These are phyloP conservation scores for Parapsyche elsis DNA, from an alignment of 1,140 invertebrate genomes.

Conservation along the genomic window DNA sequence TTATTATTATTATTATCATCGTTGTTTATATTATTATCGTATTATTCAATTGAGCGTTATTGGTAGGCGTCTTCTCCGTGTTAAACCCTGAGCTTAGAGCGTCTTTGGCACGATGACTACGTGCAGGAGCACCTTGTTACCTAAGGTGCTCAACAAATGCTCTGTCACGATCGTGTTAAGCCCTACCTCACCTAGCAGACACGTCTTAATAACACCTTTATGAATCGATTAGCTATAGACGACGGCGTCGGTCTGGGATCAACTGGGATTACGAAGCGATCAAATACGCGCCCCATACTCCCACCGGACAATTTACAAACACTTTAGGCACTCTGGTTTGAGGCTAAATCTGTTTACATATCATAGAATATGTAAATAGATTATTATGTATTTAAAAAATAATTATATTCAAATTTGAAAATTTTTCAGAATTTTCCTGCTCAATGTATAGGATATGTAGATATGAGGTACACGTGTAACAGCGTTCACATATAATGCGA, in stretches of 20 bases:
- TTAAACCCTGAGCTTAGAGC: neutral
- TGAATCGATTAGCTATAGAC: slow-evolving; percentile 51
- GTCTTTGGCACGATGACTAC: slow-evolving; percentile 20
- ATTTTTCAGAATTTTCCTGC: too few relatives aligned
- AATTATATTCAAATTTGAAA: too few relatives aligned
- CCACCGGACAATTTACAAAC: neutral
- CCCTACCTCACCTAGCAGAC: slow-evolving; percentile 49
- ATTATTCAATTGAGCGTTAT: slow-evolving; percentile 7
- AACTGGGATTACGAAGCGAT: slow-evolving; percentile 33
- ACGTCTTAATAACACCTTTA: slow-evolving; percentile 53
- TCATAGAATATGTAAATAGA: too few relatives aligned
- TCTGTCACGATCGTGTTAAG: slow-evolving; percentile 51
- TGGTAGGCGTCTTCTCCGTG: neutral
- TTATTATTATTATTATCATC: too few relatives aligned
- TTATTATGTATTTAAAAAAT: too few relatives aligned
- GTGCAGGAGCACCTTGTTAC: slow-evolving; percentile 41
- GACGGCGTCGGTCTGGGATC: slow-evolving; percentile 4
- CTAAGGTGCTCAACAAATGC: slow-evolving; percentile 51
- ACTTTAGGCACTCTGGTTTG: too few relatives aligned
- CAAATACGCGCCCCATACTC: slow-evolving; percentile 23
- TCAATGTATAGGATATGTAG: too few relatives aligned
- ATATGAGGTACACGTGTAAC: slow-evolving; percentile 1
- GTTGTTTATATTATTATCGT: neutral
- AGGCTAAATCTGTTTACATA: too few relatives aligned
- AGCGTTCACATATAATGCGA: slow-evolving; percentile 17